Evolutionary conservation across 2,888 invertebrate species (phyloP).

Genomic region (Lasioglossum calceatum): DNA sequence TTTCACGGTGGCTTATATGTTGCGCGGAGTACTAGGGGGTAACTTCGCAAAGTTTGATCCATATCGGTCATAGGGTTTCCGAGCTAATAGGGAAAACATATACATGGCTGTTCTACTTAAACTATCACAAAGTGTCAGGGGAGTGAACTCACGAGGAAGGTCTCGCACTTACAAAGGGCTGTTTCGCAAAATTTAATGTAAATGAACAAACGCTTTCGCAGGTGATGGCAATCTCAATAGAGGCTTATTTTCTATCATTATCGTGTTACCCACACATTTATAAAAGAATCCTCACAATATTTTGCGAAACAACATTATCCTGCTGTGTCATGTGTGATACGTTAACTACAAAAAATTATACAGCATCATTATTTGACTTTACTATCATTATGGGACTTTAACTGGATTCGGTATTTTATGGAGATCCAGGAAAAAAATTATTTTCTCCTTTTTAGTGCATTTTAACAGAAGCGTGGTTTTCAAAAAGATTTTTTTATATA

Average conservation of each 20-base stretch:
- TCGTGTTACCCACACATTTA: background rate
- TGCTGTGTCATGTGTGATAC: background rate
- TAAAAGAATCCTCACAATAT: background rate
- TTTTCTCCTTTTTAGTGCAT: no score
- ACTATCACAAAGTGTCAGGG: background rate
- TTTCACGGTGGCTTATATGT: background rate
- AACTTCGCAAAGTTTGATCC: conserved; percentile 58
- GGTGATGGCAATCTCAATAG: background rate
- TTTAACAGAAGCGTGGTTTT: no score
- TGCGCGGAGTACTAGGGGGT: conserved; percentile 42
- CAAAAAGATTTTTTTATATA: no score
- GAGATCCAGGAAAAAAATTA: no score
- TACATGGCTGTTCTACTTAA: background rate
- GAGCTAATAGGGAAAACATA: conserved; percentile 29
- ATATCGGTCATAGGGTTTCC: conserved; percentile 30
- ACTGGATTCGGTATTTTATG: no score
- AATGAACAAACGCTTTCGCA: background rate
- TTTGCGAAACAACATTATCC: background rate
- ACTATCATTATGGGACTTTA: no score
- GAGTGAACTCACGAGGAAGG: background rate
- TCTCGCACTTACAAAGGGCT: background rate
- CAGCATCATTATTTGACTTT: background rate
- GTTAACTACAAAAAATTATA: background rate
- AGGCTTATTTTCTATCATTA: background rate
- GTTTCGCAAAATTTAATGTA: background rate